Percentiles rank a stretch among this genome's conserved stretches.
Conservation (phyloP, 2,113 vertebrate genomes). For the Vulpes lagopus region DNA sequence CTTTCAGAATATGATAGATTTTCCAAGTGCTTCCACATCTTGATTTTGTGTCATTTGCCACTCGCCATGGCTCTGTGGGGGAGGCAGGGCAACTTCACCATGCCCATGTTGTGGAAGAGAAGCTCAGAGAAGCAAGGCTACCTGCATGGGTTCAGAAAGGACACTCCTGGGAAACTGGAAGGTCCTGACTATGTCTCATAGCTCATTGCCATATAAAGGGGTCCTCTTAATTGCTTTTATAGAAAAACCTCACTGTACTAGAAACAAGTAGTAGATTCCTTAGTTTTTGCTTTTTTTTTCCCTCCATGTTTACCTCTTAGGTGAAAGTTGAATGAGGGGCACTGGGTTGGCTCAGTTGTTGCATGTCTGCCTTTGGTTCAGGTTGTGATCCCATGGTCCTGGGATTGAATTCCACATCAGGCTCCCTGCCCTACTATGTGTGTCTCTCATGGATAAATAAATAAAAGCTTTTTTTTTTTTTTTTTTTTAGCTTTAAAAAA, state of each 20-base stretch:
- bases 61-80: neutral
- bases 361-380: too few species aligned
- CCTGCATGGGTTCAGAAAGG: neutral
- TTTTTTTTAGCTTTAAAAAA: too few species aligned
- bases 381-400: too few species aligned
- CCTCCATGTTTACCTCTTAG: neutral
- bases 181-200: neutral
- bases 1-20: neutral
- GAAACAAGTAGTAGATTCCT: neutral
- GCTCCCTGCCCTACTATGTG: too few species aligned
- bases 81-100: neutral
- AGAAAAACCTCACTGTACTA: neutral
- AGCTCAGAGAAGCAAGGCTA: neutral
- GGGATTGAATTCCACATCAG: too few species aligned
- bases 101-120: neutral
- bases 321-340: neutral
- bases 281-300: neutral
- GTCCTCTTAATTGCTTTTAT: neutral
- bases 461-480: too few species aligned
- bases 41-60: neutral
- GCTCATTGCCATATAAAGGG: neutral
- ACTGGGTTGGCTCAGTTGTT: too few species aligned
- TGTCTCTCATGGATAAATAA: too few species aligned
- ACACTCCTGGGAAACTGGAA: neutral
- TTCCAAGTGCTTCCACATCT: neutral